A percentile compares a stretch with the other conserved stretches of the same genome.
phyloP scores from a whole-genome alignment of 2,113 vertebrate genomes.

The Zootoca vivipara region DNA sequence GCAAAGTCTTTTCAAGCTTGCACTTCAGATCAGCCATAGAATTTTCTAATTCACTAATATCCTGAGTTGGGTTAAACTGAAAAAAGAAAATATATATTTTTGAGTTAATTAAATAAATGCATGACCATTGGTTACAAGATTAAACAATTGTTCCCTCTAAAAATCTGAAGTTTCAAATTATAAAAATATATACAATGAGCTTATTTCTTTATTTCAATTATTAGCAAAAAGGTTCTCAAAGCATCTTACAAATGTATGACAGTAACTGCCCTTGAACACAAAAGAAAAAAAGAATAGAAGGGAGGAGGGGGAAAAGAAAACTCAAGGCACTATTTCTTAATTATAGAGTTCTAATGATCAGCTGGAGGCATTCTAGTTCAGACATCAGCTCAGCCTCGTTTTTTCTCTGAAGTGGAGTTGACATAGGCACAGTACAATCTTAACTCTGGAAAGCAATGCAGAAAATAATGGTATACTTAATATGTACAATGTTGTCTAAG shows the following conservation, averaged over 20 bases:
- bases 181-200: neutral
- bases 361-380: neutral
- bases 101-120: neutral
- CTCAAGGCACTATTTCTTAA: too few relatives aligned
- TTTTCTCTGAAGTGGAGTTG: neutral
- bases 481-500: neutral
- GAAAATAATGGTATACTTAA: neutral
- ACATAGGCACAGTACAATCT: neutral
- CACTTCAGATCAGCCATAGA: constrained; percentile 86
- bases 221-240: too few relatives aligned
- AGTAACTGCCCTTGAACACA: too few relatives aligned
- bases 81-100: constrained; percentile 4
- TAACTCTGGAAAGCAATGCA: neutral
- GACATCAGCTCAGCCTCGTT: neutral
- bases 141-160: neutral
- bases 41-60: constrained; percentile 85
- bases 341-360: too few relatives aligned
- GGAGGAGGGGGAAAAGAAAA: too few relatives aligned
- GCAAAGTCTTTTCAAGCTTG: constrained; percentile 89
- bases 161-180: neutral
- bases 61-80: constrained; percentile 77
- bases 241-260: too few relatives aligned
- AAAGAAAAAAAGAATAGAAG: too few relatives aligned
- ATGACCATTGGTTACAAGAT: neutral
- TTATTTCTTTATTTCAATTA: too few relatives aligned